Evolutionary conservation across 2,113 vertebrate species (phyloP).

Genomic region (Poeciliopsis turrubarensis): DNA sequence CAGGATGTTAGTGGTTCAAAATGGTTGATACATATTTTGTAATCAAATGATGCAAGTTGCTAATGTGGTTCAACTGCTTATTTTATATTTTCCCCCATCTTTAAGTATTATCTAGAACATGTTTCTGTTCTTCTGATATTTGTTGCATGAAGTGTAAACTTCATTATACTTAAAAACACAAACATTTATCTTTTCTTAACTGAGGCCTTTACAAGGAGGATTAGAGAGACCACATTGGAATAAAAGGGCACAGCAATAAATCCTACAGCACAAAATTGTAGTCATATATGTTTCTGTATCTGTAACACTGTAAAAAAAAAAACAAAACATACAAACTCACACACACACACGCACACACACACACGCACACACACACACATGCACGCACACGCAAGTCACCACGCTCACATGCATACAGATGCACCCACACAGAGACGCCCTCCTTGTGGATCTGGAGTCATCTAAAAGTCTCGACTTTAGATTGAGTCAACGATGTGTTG

Average conservation of each 20-base stretch:
- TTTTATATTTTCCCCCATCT: background rate
- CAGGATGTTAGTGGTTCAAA: background rate
- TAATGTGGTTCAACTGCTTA: background rate
- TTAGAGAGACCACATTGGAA: background rate
- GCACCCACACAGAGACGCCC: conserved; percentile 24
- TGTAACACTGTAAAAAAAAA: conserved; percentile 36
- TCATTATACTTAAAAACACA: conserved; percentile 28
- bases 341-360: background rate
- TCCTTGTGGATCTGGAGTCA: conserved; percentile 29
- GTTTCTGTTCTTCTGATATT: background rate
- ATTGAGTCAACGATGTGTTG: conserved; percentile 69
- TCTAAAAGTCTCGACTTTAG: conserved; percentile 45
- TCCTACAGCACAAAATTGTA: conserved; percentile 54
- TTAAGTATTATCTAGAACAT: background rate
- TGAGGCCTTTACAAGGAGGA: conserved; percentile 15
- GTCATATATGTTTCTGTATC: conserved; percentile 36
- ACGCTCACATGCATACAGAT: background rate
- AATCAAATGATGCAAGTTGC: background rate
- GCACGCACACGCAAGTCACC: background rate
- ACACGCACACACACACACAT: no score
- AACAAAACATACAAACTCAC: no score
- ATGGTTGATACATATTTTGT: background rate
- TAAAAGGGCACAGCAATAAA: background rate
- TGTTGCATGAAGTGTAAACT: background rate
- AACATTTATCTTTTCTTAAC: conserved; percentile 14